phyloP scores from a whole-genome alignment of 2,797 vertebrate species.

The Sitta carolinensis region DNA sequence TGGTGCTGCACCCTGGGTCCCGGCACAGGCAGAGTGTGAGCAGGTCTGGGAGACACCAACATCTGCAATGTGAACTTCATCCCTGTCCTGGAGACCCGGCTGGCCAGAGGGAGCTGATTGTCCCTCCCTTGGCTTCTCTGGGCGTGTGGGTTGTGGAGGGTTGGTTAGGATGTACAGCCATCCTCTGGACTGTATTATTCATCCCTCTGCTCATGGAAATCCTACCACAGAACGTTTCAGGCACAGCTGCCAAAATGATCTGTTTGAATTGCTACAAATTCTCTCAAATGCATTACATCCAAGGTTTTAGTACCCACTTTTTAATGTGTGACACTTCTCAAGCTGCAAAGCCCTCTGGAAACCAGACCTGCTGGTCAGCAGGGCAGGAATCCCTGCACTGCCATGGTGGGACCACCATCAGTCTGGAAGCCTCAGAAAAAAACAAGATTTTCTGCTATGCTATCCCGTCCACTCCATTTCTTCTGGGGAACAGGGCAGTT shows the following conservation, averaged over 20 bases:
- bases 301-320: not conserved
- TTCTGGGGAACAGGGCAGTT: not conserved
- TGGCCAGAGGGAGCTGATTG: not conserved
- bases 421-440: not conserved
- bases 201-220: not conserved
- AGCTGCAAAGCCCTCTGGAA: not conserved
- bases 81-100: not conserved
- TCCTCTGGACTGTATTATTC: not conserved
- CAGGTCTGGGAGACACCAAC: not conserved
- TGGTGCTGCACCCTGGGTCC: accelerated
- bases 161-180: not conserved
- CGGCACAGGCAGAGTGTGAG: not conserved
- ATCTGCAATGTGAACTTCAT: not conserved
- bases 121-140: not conserved
- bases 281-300: not conserved
- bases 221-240: not conserved
- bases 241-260: not conserved
- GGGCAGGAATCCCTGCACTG: not conserved
- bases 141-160: not conserved
- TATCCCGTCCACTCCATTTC: not conserved
- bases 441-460: not conserved
- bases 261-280: not conserved
- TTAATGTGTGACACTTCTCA: not conserved
- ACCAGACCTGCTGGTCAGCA: not conserved
- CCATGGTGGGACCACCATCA: not conserved